These are phyloP conservation scores for Pipistrellus pipistrellus DNA, from an alignment of 2,797 vertebrate genomes.

Conservation along the genomic window DNA sequence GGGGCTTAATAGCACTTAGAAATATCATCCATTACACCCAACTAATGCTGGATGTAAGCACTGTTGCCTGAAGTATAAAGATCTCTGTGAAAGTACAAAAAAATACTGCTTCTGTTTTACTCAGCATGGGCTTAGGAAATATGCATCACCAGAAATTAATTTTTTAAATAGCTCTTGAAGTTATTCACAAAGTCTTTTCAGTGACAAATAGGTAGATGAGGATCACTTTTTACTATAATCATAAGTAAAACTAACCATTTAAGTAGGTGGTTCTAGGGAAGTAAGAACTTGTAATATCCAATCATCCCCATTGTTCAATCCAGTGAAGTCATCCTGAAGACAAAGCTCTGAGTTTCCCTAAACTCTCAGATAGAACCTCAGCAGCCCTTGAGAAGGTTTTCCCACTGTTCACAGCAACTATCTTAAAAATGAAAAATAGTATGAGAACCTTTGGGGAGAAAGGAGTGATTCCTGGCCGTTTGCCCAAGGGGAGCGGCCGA, in stretches of 20 bases:
- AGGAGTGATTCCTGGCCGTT: not conserved
- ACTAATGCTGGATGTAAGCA: conserved; percentile 1
- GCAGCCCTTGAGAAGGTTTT: not conserved
- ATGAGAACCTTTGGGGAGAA: not conserved
- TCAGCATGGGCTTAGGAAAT: conserved; percentile 43
- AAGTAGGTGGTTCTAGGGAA: not conserved
- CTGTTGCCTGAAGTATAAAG: not conserved
- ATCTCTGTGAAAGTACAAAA: conserved; percentile 20
- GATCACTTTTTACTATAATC: not conserved
- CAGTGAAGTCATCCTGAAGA: conserved; percentile 7
- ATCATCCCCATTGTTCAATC: not conserved
- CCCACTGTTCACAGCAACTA: not conserved
- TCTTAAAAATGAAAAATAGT: not conserved
- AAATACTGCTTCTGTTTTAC: not conserved
- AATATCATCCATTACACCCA: not conserved
- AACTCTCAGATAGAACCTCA: not conserved
- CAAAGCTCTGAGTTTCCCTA: not conserved
- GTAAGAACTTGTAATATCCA: not conserved
- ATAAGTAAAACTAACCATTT: conserved; percentile 62
- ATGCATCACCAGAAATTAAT: conserved; percentile 9
- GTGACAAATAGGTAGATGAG: conserved; percentile 41
- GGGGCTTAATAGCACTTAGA: not conserved
- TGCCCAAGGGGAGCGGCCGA: not conserved
- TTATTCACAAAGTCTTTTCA: conserved; percentile 35
- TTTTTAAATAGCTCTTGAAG: conserved; percentile 63